Evolutionary conservation across 2,888 invertebrate genomes (phyloP).

Genomic region (Melanostoma mellinum): DNA sequence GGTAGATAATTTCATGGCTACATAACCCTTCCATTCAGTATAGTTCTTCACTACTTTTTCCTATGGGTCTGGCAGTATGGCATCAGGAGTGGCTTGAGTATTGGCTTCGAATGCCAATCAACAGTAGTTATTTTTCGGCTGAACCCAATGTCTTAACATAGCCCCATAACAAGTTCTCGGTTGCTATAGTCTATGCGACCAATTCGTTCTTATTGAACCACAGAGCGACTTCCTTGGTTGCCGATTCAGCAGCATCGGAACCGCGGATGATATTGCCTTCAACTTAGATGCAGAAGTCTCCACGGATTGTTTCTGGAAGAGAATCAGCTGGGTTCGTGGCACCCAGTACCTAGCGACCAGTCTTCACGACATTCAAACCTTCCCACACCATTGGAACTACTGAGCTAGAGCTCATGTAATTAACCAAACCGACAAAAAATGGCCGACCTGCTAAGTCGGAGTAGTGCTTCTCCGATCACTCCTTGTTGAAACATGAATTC

Average conservation of each 20-base stretch:
- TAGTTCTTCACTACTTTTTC: too few relatives aligned
- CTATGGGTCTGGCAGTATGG: too few relatives aligned
- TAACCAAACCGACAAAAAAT: constrained; percentile 96
- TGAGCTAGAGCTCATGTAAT: constrained; percentile 98
- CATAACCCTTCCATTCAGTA: too few relatives aligned
- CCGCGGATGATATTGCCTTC: constrained; percentile 99
- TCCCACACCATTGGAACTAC: constrained; percentile 98
- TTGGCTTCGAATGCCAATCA: too few relatives aligned
- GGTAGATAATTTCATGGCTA: too few relatives aligned
- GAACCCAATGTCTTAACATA: constrained; percentile 83
- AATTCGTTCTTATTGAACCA: constrained; percentile 96
- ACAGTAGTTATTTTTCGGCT: too few relatives aligned
- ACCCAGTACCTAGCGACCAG: constrained; percentile 95
- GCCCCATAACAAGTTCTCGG: constrained; percentile 89
- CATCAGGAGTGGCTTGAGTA: too few relatives aligned
- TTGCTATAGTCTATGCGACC: constrained; percentile 91
- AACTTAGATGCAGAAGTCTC: constrained; percentile 97
- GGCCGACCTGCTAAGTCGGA: constrained; percentile 93
- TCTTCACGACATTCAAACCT: constrained; percentile 96
- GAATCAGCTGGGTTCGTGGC: constrained; percentile 85
- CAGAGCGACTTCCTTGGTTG: constrained; percentile 95
- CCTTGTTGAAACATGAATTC: constrained; percentile 92
- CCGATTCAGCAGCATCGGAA: constrained; percentile 97
- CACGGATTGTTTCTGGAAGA: constrained; percentile 97
- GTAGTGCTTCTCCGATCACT: constrained; percentile 95